phyloP scores from a whole-genome alignment of 2,888 invertebrate species.

The Chloroclystis v-ata region DNA sequence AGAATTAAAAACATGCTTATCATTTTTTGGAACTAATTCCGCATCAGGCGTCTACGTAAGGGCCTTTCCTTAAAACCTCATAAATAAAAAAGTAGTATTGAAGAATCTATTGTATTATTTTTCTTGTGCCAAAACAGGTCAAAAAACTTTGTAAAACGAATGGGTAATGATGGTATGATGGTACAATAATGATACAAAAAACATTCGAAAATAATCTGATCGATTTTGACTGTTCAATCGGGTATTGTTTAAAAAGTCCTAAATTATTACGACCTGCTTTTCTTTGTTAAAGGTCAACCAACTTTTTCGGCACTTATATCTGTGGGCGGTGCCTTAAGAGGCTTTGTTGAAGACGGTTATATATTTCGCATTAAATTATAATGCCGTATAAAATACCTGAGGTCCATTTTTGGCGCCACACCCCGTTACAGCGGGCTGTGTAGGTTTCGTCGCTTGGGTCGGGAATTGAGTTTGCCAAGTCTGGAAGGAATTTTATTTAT shows the following conservation, averaged over 20 bases:
- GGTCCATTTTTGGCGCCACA: conserved; percentile 90
- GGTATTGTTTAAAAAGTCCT: conserved; percentile 13
- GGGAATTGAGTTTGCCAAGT: conserved; percentile 70
- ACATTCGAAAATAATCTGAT: neutral
- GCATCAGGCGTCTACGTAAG: no score
- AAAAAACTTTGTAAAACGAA: no score
- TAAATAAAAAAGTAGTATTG: no score
- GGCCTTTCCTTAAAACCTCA: no score
- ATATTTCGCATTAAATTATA: conserved; percentile 4
- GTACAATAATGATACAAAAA: no score
- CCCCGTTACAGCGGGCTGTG: conserved; percentile 52
- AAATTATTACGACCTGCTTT: conserved; percentile 16
- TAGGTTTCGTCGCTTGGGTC: conserved; percentile 31
- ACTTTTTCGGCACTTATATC: conserved; percentile 22
- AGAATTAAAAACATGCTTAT: no score
- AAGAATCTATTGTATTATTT: no score
- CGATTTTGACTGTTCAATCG: neutral
- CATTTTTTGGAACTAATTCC: no score
- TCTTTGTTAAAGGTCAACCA: conserved; percentile 26
- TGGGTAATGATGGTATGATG: no score
- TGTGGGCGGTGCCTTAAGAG: conserved; percentile 25
- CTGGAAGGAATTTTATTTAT: conserved; percentile 31
- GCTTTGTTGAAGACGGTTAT: conserved; percentile 16
- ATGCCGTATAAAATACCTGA: conserved; percentile 55
- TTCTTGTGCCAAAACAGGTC: no score